Evolutionary conservation across 2,797 vertebrate genomes (phyloP).

Genomic region (Chrosomus eos): DNA sequence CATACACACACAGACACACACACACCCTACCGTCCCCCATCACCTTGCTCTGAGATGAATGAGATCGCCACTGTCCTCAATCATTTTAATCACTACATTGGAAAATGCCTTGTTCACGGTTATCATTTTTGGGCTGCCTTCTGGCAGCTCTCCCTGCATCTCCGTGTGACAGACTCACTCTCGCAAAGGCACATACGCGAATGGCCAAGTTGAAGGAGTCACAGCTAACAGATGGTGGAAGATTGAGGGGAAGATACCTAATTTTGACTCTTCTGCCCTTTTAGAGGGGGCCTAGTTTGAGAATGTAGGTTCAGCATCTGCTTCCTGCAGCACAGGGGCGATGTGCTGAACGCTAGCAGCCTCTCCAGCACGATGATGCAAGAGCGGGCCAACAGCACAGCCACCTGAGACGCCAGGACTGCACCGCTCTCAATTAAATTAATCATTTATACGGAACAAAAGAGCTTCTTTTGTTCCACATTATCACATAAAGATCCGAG

Average conservation of each 20-base stretch:
- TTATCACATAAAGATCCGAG: slow-evolving; percentile 40
- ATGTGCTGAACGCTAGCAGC: slow-evolving; percentile 33
- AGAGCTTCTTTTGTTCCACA: slow-evolving; percentile 39
- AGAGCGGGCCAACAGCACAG: slow-evolving; percentile 55
- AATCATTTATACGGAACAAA: slow-evolving; percentile 49
- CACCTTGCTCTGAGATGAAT: slow-evolving; percentile 82
- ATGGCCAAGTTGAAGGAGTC: slow-evolving; percentile 42
- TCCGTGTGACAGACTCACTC: slow-evolving; percentile 56
- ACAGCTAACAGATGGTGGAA: slow-evolving; percentile 56
- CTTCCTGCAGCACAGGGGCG: slow-evolving; percentile 41
- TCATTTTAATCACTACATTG: slow-evolving; percentile 82
- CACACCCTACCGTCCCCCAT: slow-evolving; percentile 66
- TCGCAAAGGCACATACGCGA: slow-evolving; percentile 46
- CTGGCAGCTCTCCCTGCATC: slow-evolving; percentile 63
- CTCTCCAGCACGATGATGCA: slow-evolving; percentile 55
- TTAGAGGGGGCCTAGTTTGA: slow-evolving; percentile 42
- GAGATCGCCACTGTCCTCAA: slow-evolving; percentile 75
- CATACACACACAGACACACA: slow-evolving; percentile 21
- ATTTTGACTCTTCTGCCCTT: slow-evolving; percentile 56
- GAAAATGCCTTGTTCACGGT: slow-evolving; percentile 74
- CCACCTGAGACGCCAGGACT: slow-evolving; percentile 41
- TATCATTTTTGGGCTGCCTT: slow-evolving; percentile 69
- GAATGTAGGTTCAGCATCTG: slow-evolving; percentile 55
- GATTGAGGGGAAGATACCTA: slow-evolving; percentile 46
- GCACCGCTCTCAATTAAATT: slow-evolving; percentile 45